These are phyloP conservation scores for Atractosteus spatula DNA, from an alignment of 2,113 vertebrate genomes.

Conservation along the genomic window DNA sequence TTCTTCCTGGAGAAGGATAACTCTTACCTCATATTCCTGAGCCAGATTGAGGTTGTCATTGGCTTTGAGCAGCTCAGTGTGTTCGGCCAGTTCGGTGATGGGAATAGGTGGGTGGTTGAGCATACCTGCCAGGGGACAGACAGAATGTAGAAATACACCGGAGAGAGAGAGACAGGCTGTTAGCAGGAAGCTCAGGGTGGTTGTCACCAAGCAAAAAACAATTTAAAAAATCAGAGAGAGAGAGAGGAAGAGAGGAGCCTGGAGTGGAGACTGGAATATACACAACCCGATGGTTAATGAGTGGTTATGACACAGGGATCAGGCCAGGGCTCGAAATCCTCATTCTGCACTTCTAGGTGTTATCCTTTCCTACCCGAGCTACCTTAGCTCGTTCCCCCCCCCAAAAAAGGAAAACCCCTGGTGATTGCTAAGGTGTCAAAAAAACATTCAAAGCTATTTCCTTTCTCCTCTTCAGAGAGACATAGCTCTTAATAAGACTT, in stretches of 20 bases:
- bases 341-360: constrained; percentile 2
- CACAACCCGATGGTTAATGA: constrained; percentile 25
- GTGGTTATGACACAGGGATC: constrained; percentile 36
- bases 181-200: constrained; percentile 1
- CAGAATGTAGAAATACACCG: constrained; percentile 12
- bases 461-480: constrained; percentile 29
- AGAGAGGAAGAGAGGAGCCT: background rate
- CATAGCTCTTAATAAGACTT: background rate
- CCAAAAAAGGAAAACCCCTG: constrained; percentile 14
- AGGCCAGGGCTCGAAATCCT: constrained; percentile 58
- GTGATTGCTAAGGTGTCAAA: constrained; percentile 27
- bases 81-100: constrained; percentile 88
- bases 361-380: background rate
- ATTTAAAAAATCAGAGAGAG: background rate
- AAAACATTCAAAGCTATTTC: constrained; percentile 39
- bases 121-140: constrained; percentile 74
- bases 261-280: constrained; percentile 9
- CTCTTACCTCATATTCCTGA: constrained; percentile 92
- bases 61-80: constrained; percentile 93
- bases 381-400: too few species aligned
- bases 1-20: too few species aligned
- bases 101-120: constrained; percentile 95
- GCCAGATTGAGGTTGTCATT: constrained; percentile 98
- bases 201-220: background rate
- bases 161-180: background rate